These are phyloP conservation scores for Scaptomyza flava DNA, from an alignment of 2,888 invertebrate genomes.

Conservation along the genomic window DNA sequence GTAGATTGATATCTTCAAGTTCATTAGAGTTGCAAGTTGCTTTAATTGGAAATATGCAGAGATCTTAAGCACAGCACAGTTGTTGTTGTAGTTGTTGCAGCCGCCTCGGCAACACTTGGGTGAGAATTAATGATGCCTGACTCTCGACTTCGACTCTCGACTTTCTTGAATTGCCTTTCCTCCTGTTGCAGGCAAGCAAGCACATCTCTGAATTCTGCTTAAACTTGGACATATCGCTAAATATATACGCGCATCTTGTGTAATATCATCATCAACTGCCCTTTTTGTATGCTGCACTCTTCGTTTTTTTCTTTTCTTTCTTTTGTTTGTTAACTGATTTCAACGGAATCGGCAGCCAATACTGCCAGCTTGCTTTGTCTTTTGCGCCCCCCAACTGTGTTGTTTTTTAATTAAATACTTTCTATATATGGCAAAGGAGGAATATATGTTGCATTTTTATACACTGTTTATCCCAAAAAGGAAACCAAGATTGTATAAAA, in stretches of 20 bases:
- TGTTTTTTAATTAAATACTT: conserved; percentile 64
- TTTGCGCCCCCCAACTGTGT: conserved; percentile 13
- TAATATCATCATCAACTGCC: conserved; percentile 23
- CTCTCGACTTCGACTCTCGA: conserved; percentile 29
- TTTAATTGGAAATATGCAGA: conserved; percentile 78
- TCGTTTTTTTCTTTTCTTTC: conserved; percentile 5
- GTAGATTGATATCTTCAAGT: conserved; percentile 80
- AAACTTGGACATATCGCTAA: conserved; percentile 57
- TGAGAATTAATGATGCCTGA: conserved; percentile 76
- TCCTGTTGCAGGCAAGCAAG: not conserved
- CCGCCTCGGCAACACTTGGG: conserved; percentile 65
- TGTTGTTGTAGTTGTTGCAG: not conserved
- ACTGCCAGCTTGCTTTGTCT: conserved; percentile 2
- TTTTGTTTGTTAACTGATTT: conserved; percentile 66
- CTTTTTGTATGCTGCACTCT: conserved; percentile 12
- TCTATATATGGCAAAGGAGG: conserved; percentile 45
- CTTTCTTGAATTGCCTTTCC: conserved; percentile 11
- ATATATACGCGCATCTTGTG: not conserved
- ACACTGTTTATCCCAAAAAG: not conserved
- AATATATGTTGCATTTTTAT: conserved; percentile 9
- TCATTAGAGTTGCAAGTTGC: conserved; percentile 77
- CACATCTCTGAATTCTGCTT: conserved; percentile 61
- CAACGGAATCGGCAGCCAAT: conserved; percentile 44
- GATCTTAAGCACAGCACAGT: conserved; percentile 22
- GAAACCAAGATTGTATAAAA: conserved; percentile 1